Conservation (phyloP, 2,797 vertebrate species). For the Characodon lateralis region DNA sequence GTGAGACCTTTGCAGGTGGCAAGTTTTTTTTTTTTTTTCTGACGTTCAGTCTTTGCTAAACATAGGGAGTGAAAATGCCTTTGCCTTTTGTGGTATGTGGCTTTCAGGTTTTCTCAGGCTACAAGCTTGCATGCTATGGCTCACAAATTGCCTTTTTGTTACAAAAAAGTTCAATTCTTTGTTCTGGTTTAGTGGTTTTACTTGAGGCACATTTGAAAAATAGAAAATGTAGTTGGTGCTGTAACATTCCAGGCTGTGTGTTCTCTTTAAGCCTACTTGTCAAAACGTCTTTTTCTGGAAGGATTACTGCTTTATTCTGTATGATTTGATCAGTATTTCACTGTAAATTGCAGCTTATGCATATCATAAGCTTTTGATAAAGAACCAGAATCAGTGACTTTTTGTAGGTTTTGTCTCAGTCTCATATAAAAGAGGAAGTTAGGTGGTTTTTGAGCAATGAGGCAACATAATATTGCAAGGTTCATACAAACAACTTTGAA, state of each 20-base stretch:
- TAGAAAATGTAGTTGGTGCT: background rate
- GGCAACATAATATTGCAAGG: slow-evolving; percentile 2
- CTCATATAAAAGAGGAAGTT: slow-evolving; percentile 25
- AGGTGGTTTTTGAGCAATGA: background rate
- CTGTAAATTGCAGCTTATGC: slow-evolving; percentile 11
- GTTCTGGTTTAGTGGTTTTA: slow-evolving; percentile 22
- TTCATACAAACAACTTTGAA: slow-evolving; percentile 10
- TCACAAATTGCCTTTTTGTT: slow-evolving; percentile 30
- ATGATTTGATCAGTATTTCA: slow-evolving; percentile 11
- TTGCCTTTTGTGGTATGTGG: slow-evolving; percentile 47
- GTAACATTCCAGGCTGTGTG: slow-evolving; percentile 23
- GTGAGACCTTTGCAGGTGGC: slow-evolving; percentile 46
- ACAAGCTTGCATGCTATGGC: background rate
- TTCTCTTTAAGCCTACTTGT: slow-evolving; percentile 24
- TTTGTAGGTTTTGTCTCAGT: background rate
- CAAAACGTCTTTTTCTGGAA: slow-evolving; percentile 23
- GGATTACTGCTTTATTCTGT: slow-evolving; percentile 6
- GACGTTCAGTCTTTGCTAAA: slow-evolving; percentile 48
- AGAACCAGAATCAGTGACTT: background rate
- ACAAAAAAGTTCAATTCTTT: slow-evolving; percentile 20
- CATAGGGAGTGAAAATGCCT: background rate
- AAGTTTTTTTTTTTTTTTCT: slow-evolving; percentile 8
- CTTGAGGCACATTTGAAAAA: background rate
- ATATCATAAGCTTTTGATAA: slow-evolving; percentile 18
- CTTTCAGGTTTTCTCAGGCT: slow-evolving; percentile 38